Conservation (phyloP, 2,797 vertebrate species). For the Gymnocypris eckloni region DNA sequence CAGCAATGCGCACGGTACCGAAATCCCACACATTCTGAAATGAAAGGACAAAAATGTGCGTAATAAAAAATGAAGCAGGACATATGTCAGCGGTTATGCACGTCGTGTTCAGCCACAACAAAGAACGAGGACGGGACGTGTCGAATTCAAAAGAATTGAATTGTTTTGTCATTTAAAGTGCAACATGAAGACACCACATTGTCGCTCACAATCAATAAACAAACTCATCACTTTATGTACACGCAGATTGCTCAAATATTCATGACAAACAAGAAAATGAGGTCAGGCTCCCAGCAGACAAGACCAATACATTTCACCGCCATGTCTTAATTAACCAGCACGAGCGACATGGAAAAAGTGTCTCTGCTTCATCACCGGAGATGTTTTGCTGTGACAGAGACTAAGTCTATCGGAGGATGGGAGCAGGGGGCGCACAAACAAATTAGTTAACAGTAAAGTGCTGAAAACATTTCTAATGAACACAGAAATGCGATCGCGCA, state of each 20-base stretch:
- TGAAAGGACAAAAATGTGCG: not conserved
- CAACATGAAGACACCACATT: conserved; percentile 55
- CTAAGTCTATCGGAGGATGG: conserved; percentile 27
- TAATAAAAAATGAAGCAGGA: conserved; percentile 38
- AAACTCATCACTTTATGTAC: conserved; percentile 72
- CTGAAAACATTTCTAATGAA: conserved; percentile 44
- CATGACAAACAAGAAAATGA: conserved; percentile 77
- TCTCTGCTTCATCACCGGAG: conserved; percentile 65
- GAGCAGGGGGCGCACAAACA: conserved; percentile 22
- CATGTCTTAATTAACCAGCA: conserved; percentile 74
- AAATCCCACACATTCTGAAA: conserved; percentile 30
- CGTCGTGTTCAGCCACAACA: conserved; percentile 5
- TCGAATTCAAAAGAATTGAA: conserved; percentile 64
- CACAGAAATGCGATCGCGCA: not conserved
- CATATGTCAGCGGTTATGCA: not conserved
- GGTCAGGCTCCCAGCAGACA: conserved; percentile 67
- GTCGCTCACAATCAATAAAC: conserved; percentile 69
- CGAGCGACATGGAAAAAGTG: conserved; percentile 65
- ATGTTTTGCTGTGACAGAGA: conserved; percentile 48
- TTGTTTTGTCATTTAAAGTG: conserved; percentile 66
- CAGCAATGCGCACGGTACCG: not conserved
- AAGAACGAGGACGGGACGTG: conserved; percentile 41
- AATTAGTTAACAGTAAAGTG: conserved; percentile 33
- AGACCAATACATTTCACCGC: conserved; percentile 69
- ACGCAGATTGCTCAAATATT: conserved; percentile 77